phyloP scores from a whole-genome alignment of 2,888 invertebrate genomes.

The Melangyna quadrimaculata region DNA sequence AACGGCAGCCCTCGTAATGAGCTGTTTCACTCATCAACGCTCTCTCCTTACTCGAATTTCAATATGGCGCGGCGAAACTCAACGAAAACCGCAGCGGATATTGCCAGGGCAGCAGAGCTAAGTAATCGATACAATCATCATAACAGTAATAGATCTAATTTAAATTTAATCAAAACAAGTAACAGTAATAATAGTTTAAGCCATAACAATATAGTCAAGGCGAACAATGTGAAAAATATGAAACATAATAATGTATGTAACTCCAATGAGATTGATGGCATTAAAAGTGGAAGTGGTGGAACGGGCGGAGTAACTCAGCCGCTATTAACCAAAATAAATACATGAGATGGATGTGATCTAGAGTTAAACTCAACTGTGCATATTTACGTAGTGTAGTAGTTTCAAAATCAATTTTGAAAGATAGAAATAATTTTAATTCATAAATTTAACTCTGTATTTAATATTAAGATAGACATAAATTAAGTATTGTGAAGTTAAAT shows the following conservation, averaged over 20 bases:
- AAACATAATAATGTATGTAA: slow-evolving; percentile 76
- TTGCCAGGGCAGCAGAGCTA: slow-evolving; percentile 49
- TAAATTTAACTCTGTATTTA: slow-evolving; percentile 48
- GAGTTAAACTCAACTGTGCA: slow-evolving; percentile 58
- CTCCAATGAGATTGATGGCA: slow-evolving; percentile 37
- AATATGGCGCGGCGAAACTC: slow-evolving; percentile 57
- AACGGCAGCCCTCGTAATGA: slow-evolving; percentile 75
- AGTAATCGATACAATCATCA: slow-evolving; percentile 63
- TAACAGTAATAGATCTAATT: slow-evolving; percentile 72
- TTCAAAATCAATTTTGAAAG: slow-evolving; percentile 1
- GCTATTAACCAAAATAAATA: slow-evolving; percentile 78
- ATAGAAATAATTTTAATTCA: slow-evolving; percentile 16
- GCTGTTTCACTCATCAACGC: slow-evolving; percentile 70
- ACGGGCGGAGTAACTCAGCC: slow-evolving; percentile 76
- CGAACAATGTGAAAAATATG: slow-evolving; percentile 78
- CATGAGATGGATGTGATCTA: slow-evolving; percentile 69
- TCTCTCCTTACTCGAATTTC: slow-evolving; percentile 75
- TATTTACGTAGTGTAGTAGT: slow-evolving; percentile 48
- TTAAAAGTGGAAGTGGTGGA: slow-evolving; percentile 63
- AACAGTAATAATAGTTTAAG: slow-evolving; percentile 74
- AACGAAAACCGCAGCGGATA: slow-evolving; percentile 58
- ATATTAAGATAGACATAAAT: slow-evolving; percentile 40
- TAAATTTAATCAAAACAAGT: slow-evolving; percentile 66
- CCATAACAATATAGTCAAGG: slow-evolving; percentile 76
- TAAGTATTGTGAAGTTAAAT: slow-evolving; percentile 37